phyloP scores from a whole-genome alignment of 2,113 vertebrate genomes.

The Tachysurus fulvidraco region DNA sequence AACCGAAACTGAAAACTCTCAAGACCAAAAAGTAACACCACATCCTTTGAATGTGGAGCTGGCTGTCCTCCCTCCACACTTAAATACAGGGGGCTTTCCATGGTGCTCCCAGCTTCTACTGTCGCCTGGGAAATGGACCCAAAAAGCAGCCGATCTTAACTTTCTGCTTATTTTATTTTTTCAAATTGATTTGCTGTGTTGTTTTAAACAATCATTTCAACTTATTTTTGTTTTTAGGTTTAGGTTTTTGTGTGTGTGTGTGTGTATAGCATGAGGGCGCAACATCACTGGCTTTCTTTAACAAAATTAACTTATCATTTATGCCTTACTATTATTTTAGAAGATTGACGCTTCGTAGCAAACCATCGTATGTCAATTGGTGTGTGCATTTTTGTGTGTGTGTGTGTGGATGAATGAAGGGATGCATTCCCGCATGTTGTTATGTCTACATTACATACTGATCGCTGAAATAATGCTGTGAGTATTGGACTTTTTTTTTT shows the following conservation, averaged over 20 bases:
- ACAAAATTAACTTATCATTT: constrained; percentile 72
- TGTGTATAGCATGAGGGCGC: constrained; percentile 71
- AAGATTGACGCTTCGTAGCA: constrained; percentile 75
- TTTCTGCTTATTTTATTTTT: constrained; percentile 30
- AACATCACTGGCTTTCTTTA: constrained; percentile 77
- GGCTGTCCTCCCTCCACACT: constrained; percentile 43
- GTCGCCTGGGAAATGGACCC: constrained; percentile 58
- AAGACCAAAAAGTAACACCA: constrained; percentile 81
- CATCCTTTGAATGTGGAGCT: constrained; percentile 61
- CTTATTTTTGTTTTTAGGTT: constrained; percentile 53
- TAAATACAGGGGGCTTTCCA: constrained; percentile 42
- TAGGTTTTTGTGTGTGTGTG: background rate
- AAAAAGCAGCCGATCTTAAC: constrained; percentile 60
- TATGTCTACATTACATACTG: constrained; percentile 60
- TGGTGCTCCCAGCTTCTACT: constrained; percentile 58
- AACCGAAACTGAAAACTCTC: constrained; percentile 65
- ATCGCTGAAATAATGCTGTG: constrained; percentile 64
- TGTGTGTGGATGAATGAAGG: constrained; percentile 26
- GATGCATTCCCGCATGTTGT: constrained; percentile 38
- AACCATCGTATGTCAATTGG: constrained; percentile 38
- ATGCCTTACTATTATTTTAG: constrained; percentile 76
- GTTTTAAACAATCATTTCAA: constrained; percentile 76
- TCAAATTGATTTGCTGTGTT: constrained; percentile 72
- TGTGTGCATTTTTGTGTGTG: constrained; percentile 18
- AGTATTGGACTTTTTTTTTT: constrained; percentile 61